phyloP scores from a whole-genome alignment of 2,888 invertebrate genomes.

The Scaptomyza caliginosa region DNA sequence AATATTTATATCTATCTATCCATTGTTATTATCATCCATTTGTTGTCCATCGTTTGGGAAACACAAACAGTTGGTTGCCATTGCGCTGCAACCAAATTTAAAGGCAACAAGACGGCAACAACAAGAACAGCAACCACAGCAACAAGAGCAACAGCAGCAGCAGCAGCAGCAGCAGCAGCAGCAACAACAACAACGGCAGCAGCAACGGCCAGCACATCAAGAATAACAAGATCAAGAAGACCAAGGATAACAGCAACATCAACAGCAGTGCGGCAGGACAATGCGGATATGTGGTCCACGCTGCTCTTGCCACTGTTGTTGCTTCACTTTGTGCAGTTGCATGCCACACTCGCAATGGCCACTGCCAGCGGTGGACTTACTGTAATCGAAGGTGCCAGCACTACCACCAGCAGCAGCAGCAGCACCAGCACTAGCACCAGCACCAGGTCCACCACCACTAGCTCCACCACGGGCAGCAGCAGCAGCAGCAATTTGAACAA shows the following conservation, averaged over 20 bases:
- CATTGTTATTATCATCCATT: slow-evolving; percentile 9
- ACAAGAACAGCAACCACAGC: slow-evolving; percentile 39
- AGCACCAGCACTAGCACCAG: slow-evolving; percentile 2
- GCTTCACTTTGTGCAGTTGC: slow-evolving; percentile 38
- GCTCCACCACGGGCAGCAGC: background rate
- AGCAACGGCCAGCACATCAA: too few species aligned
- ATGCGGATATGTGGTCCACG: slow-evolving; percentile 70
- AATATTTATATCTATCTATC: slow-evolving; percentile 2
- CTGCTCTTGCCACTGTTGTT: slow-evolving; percentile 59
- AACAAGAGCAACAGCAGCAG: background rate
- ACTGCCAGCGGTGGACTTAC: slow-evolving; percentile 63
- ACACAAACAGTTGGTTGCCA: slow-evolving; percentile 71
- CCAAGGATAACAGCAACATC: background rate
- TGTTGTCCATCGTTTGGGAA: background rate
- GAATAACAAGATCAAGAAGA: slow-evolving; percentile 29
- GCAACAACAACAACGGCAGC: slow-evolving; percentile 1
- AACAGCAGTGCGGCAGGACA: slow-evolving; percentile 42
- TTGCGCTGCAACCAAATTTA: slow-evolving; percentile 72
- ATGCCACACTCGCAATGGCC: slow-evolving; percentile 34
- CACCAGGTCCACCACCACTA: background rate
- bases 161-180: slow-evolving; percentile 21
- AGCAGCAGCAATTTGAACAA: slow-evolving; percentile 3
- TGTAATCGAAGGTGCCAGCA: slow-evolving; percentile 51
- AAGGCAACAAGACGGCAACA: slow-evolving; percentile 72
- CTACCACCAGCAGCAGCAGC: slow-evolving; percentile 24